phyloP scores from a whole-genome alignment of 2,797 vertebrate genomes.

The Mormyrops boulengeri region DNA sequence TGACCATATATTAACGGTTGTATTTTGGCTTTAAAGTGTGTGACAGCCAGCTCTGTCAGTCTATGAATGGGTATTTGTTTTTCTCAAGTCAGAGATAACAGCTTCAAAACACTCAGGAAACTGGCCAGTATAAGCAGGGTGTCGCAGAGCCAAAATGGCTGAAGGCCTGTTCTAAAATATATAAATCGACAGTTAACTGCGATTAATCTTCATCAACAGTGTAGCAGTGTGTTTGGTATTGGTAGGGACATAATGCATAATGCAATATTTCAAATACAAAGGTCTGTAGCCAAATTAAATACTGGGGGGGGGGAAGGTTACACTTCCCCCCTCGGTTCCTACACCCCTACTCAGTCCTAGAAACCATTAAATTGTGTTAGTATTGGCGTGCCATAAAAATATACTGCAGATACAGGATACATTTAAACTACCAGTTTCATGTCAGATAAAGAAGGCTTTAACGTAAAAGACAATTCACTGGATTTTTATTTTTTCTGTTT shows the following conservation, averaged over 20 bases:
- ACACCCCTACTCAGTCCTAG: neutral
- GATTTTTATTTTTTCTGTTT: neutral
- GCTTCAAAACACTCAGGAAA: neutral
- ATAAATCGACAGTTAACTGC: neutral
- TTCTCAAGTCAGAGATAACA: neutral
- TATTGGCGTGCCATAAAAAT: neutral
- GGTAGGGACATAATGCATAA: neutral
- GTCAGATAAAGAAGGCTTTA: neutral
- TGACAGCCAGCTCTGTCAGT: neutral
- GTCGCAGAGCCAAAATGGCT: neutral
- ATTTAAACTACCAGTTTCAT: neutral
- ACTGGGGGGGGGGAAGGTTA: neutral
- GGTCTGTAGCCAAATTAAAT: neutral
- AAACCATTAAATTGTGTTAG: neutral
- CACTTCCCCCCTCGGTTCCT: neutral
- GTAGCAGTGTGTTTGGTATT: neutral
- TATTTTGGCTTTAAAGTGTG: neutral
- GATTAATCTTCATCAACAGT: neutral
- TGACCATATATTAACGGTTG: neutral
- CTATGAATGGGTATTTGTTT: neutral
- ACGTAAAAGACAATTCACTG: neutral
- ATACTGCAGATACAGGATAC: neutral
- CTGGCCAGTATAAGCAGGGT: neutral
- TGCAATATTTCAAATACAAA: neutral
- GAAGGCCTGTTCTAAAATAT: neutral